A percentile compares a stretch with the other conserved stretches of the same genome.
phyloP scores from a whole-genome alignment of 2,888 invertebrate genomes.

The Rotaria macrura region DNA sequence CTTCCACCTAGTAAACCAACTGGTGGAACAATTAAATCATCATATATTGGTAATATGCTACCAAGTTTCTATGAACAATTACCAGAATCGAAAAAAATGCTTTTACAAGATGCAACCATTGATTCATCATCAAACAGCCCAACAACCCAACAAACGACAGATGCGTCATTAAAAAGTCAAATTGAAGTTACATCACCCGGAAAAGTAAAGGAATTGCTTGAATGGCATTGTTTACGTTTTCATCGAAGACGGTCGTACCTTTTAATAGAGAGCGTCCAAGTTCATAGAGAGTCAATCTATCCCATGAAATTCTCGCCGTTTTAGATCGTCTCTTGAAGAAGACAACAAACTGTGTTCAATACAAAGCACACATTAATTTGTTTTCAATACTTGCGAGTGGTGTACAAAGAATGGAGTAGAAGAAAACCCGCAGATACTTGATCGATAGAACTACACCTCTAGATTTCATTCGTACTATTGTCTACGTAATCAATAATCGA shows the following conservation, averaged over 20 bases:
- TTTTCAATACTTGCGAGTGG: too few species aligned
- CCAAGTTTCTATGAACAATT: slow-evolving; percentile 20
- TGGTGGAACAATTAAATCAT: neutral
- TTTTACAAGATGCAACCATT: slow-evolving; percentile 21
- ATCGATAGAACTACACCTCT: too few species aligned
- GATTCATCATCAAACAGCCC: neutral
- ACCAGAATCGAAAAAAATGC: slow-evolving; percentile 13
- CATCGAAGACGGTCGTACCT: neutral
- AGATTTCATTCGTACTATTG: too few species aligned
- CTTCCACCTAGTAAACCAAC: neutral
- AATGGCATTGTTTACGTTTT: neutral
- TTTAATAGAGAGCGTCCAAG: too few species aligned
- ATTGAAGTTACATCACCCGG: neutral
- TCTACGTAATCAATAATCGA: too few species aligned
- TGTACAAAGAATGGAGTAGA: too few species aligned
- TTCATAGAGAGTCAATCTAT: too few species aligned
- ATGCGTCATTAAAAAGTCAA: neutral
- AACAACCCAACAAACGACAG: neutral
- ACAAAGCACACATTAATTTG: too few species aligned
- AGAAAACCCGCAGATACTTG: too few species aligned
- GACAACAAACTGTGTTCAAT: too few species aligned
- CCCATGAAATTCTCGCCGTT: too few species aligned
- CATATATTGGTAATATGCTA: slow-evolving; percentile 15
- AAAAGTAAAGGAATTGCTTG: neutral
- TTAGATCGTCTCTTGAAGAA: too few species aligned